phyloP scores from a whole-genome alignment of 2,113 vertebrate species.

The Syrmaticus mikado region DNA sequence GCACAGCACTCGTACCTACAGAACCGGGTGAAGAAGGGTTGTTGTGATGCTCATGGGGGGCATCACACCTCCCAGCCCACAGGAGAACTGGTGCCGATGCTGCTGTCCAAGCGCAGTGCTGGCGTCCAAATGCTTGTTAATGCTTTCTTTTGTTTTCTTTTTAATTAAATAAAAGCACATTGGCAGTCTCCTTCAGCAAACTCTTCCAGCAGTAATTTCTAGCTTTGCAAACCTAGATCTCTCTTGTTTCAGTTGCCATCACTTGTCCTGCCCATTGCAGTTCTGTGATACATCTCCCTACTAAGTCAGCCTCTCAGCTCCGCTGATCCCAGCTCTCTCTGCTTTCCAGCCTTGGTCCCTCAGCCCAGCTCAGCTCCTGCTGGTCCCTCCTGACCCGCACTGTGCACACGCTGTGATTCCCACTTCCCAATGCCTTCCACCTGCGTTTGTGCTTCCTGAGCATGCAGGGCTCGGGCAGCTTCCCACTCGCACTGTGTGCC shows the following conservation, averaged over 20 bases:
- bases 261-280: background rate
- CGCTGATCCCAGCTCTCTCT: rapidly evolving
- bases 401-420: background rate
- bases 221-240: background rate
- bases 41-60: background rate
- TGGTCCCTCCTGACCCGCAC: rapidly evolving
- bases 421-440: no score
- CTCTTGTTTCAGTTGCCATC: no score
- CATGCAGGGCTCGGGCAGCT: rapidly evolving
- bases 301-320: background rate
- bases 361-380: background rate
- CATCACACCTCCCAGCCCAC: background rate
- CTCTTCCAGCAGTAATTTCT: background rate
- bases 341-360: background rate
- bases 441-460: background rate
- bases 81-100: background rate
- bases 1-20: background rate
- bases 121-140: rapidly evolving
- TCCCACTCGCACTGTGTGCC: rapidly evolving
- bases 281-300: background rate
- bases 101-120: background rate
- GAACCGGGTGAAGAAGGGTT: background rate
- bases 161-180: background rate
- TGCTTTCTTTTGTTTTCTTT: background rate
- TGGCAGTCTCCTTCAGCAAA: background rate